Percentiles rank a stretch among this genome's conserved stretches.
Evolutionary conservation across 2,888 invertebrate species (phyloP).

Genomic region (Machimus atricapillus): DNA sequence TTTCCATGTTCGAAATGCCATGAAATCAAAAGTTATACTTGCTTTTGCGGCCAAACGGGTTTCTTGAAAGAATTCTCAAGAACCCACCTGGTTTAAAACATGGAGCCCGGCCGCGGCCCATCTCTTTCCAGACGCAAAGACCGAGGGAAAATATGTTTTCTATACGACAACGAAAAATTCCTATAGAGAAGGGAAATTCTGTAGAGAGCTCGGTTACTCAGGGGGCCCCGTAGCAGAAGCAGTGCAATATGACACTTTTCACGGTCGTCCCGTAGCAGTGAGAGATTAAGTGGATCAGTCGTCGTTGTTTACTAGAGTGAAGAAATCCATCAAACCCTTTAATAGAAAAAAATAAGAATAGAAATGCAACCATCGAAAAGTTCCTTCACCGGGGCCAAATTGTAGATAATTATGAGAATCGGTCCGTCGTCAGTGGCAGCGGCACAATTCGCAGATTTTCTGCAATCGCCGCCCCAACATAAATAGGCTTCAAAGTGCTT

Average conservation of each 20-base stretch:
- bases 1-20: background rate
- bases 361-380: background rate
- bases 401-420: background rate
- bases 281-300: slow-evolving; percentile 19
- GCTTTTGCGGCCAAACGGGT: background rate
- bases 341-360: too few relatives aligned
- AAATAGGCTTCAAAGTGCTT: background rate
- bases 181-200: slow-evolving; percentile 12
- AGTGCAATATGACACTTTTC: slow-evolving; percentile 20
- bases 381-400: background rate
- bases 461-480: background rate
- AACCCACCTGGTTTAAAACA: background rate
- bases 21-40: background rate
- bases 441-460: background rate
- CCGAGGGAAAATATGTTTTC: background rate
- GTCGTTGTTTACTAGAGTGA: slow-evolving; percentile 11
- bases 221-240: background rate
- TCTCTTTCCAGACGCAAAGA: background rate
- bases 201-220: background rate
- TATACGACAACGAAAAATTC: background rate
- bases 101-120: background rate
- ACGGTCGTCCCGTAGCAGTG: slow-evolving; percentile 1
- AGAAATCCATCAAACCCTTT: background rate
- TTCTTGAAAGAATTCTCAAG: background rate
- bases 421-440: background rate